These are phyloP conservation scores for Drosophila funebris DNA, from an alignment of 1,140 invertebrate species.

Conservation along the genomic window DNA sequence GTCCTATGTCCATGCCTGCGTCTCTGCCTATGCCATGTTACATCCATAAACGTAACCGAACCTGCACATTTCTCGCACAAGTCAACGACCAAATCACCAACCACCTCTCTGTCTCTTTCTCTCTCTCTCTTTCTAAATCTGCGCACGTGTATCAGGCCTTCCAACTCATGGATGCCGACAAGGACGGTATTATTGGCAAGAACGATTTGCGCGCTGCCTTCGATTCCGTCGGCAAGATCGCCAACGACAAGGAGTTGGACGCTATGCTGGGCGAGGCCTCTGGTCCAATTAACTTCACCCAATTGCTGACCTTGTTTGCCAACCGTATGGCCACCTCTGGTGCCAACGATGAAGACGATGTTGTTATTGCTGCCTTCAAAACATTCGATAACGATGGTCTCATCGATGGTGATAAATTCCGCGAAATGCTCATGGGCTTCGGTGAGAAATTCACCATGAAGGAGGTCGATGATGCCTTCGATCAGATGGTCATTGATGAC, in stretches of 20 bases:
- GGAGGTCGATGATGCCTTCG: constrained; percentile 97
- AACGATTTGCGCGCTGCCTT: constrained; percentile 97
- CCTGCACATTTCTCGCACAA: constrained; percentile 17
- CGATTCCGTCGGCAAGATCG: constrained; percentile 96
- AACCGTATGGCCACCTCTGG: constrained; percentile 92
- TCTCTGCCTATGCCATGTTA: constrained; percentile 14
- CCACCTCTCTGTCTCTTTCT: constrained; percentile 62
- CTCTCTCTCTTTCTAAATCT: constrained; percentile 79
- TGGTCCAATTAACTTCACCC: constrained; percentile 97
- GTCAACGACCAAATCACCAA: constrained; percentile 71
- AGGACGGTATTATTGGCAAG: constrained; percentile 98
- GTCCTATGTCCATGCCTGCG: background rate
- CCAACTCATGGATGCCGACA: constrained; percentile 99
- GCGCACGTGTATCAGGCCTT: constrained; percentile 88
- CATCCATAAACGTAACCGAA: constrained; percentile 2
- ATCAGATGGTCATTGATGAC: constrained; percentile 97
- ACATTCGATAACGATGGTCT: constrained; percentile 96
- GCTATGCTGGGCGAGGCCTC: constrained; percentile 95
- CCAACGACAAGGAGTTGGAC: constrained; percentile 95
- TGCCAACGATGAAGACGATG: constrained; percentile 95
- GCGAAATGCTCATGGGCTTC: constrained; percentile 97
- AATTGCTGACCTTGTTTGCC: constrained; percentile 96
- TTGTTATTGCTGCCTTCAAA: constrained; percentile 97
- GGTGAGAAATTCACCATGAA: constrained; percentile 97
- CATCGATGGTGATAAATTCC: constrained; percentile 95